phyloP scores from a whole-genome alignment of 2,113 vertebrate species.

The Laterallus jamaicensis region DNA sequence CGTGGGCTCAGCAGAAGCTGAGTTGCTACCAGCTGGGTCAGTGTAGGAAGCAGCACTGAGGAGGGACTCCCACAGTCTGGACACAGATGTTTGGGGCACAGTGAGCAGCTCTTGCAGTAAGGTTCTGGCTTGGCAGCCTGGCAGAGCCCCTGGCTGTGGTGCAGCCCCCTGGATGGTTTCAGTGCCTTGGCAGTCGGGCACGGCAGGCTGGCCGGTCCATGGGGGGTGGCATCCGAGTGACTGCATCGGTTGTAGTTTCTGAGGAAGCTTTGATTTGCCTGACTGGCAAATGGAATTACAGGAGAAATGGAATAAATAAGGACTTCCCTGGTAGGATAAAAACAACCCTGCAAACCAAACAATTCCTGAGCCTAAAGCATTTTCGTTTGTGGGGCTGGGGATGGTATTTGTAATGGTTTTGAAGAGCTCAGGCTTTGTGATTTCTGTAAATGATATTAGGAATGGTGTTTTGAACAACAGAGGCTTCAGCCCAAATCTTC shows the following conservation, averaged over 20 bases:
- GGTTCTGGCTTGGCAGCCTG: background rate
- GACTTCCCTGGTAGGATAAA: background rate
- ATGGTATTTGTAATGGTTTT: background rate
- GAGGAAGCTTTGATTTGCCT: background rate
- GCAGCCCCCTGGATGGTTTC: no score
- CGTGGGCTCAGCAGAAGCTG: background rate
- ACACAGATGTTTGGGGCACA: background rate
- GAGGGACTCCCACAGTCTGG: background rate
- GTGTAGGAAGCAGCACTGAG: background rate
- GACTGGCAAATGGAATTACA: background rate
- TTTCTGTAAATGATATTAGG: background rate
- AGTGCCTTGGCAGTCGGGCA: background rate
- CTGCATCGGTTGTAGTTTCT: background rate
- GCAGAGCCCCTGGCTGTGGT: background rate
- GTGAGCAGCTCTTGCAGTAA: background rate
- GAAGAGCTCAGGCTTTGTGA: background rate
- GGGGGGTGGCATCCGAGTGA: background rate
- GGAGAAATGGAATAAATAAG: background rate
- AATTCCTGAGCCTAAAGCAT: background rate
- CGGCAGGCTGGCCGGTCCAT: fast-evolving
- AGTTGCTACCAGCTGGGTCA: fast-evolving
- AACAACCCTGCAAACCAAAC: no score
- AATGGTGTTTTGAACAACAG: background rate
- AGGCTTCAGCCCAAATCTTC: background rate
- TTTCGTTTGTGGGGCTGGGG: background rate